phyloP scores from a whole-genome alignment of 2,113 vertebrate genomes.

The Pteropus alecto region DNA sequence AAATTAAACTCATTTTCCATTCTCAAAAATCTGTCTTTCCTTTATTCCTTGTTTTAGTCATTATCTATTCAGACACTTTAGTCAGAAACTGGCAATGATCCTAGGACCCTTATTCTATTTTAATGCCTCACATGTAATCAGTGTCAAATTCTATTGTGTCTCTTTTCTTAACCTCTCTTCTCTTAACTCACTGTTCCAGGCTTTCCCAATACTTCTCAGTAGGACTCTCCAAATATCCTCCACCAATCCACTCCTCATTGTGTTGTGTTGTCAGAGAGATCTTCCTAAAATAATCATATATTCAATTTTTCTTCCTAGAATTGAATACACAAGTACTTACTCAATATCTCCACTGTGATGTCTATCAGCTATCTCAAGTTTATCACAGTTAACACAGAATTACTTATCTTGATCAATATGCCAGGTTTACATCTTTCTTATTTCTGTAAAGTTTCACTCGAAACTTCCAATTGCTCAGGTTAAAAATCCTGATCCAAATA shows the following conservation, averaged over 20 bases:
- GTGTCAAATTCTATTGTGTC: not conserved
- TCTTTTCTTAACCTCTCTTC: not conserved
- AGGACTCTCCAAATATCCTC: not conserved
- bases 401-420: not conserved
- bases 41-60: not conserved
- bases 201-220: not conserved
- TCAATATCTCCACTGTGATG: not conserved
- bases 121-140: not conserved
- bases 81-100: not conserved
- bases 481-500: not conserved
- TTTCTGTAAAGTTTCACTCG: not conserved
- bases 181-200: not conserved
- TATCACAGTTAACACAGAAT: not conserved
- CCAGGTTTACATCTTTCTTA: not conserved
- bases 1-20: not conserved
- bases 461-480: not conserved
- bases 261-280: not conserved
- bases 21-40: not conserved
- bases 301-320: not conserved
- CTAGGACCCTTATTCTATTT: not conserved
- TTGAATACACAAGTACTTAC: not conserved
- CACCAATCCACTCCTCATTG: not conserved
- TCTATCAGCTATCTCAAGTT: not conserved
- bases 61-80: not conserved
- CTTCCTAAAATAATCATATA: not conserved